These are phyloP conservation scores for Reticulitermes lucifugus DNA, from an alignment of 2,888 invertebrate species.

Conservation along the genomic window DNA sequence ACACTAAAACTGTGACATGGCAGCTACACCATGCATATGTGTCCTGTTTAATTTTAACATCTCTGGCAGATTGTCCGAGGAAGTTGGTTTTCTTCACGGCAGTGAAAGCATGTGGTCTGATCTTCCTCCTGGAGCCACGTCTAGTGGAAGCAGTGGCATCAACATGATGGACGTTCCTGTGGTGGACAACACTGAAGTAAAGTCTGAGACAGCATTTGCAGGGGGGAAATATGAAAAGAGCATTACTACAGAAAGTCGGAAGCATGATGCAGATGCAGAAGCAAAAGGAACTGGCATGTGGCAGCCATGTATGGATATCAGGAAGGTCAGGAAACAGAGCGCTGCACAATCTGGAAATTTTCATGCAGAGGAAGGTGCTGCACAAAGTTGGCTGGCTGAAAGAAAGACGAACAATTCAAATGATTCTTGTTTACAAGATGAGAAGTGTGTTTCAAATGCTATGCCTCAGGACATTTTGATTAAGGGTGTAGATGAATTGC, in stretches of 20 bases:
- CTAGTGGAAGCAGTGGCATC: neutral
- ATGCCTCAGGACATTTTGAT: neutral
- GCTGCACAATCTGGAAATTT: neutral
- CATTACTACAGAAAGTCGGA: neutral
- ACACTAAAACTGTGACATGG: too few species aligned
- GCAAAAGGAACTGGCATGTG: neutral
- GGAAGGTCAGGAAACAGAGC: neutral
- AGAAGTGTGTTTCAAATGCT: neutral
- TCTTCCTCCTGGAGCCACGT: neutral
- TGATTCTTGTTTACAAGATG: neutral
- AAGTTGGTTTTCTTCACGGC: neutral
- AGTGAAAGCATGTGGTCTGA: neutral
- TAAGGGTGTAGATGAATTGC: neutral
- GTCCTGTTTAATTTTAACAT: neutral
- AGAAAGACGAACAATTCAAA: neutral
- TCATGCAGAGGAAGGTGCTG: neutral
- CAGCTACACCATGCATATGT: too few species aligned
- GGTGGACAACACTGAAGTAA: neutral
- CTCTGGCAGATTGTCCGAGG: neutral
- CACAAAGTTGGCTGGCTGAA: neutral
- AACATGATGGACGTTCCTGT: constrained; percentile 10
- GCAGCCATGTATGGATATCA: neutral
- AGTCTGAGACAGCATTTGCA: neutral
- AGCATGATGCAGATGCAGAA: neutral
- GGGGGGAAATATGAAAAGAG: neutral